Evolutionary conservation across 1,140 invertebrate species (phyloP).

Genomic region (Fragariocoptes setiger): DNA sequence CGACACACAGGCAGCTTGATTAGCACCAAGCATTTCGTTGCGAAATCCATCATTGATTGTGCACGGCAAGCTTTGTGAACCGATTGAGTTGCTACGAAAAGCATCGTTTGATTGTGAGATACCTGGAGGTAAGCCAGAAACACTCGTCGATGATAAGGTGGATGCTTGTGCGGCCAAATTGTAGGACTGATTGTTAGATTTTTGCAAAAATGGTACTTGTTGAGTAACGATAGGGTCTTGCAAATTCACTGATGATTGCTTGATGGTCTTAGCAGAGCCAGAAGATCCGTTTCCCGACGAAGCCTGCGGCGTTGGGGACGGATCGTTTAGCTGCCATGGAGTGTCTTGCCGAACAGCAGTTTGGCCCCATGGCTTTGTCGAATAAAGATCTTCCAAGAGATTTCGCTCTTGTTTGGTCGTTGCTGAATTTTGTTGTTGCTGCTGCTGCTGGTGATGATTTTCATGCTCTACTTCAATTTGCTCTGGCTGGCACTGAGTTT

Average conservation of each 20-base stretch:
- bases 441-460: neutral
- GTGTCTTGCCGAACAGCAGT: neutral
- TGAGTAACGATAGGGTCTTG: constrained; percentile 73
- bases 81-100: constrained; percentile 1
- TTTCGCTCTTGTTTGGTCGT: no score
- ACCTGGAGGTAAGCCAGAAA: constrained; percentile 3
- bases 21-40: no score
- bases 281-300: no score
- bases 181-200: constrained; percentile 23
- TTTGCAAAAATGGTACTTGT: constrained; percentile 62
- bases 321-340: neutral
- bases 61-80: no score
- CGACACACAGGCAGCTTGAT: no score
- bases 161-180: constrained; percentile 9
- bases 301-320: no score
- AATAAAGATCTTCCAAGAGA: no score
- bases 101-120: constrained; percentile 6
- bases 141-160: constrained; percentile 8
- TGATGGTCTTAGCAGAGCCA: constrained; percentile 52
- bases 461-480: no score
- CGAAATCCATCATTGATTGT: no score
- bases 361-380: neutral
- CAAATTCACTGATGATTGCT: constrained; percentile 60
- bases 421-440: neutral
- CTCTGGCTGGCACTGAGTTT: no score